Base-by-base conservation (phyloP, 2,888 invertebrate genomes). In the Leucozona laternaria region DNA sequence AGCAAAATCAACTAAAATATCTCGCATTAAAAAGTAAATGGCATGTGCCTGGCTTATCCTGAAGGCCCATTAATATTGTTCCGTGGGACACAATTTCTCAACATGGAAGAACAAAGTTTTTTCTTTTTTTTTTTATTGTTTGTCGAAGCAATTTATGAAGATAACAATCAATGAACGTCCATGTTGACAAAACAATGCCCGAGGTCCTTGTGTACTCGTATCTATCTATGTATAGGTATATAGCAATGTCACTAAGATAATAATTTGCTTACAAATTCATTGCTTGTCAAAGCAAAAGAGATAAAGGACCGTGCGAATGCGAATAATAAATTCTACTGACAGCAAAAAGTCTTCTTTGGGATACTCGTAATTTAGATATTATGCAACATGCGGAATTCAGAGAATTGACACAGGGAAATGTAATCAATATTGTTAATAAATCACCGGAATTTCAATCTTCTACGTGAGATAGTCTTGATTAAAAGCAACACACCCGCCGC, bases 361-460 rank as follows among this genome's bases (percentile, higher is more conserved):
- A 22, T 60, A n/a, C n/a, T n/a, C n/a, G n/a, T n/a, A 60, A 60
- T 60, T 60, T 31, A 60, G 60, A 40, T 40, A 60, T 60, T 60
- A 60, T 60, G 37, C 60, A 60, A 60, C 20, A 37, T 22, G n/a
- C n/a, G 37, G 15, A 60, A 58, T 58, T n/a, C n/a, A n/a, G n/a
- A 25, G 4, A 25, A 31, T 31, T 60, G 60, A 60, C 60, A 40
- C 37, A 37, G 8, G 10, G 10, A 62, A n/a, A 62, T 62, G 62
- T 43, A 62, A 62, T 62, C 62, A 62, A 62, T 62, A 62, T 62
- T 43, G 17, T 43, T 62, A 62, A 62, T 62, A 62, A 62, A 62
- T 62, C 25, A 62, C 40, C 62, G n/a, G 17, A 62, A 25, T 22
- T 62, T 43, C 62, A 62, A 43, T 62, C 43, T 43, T 62, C 62